Base-by-base conservation (phyloP, 2,113 vertebrate genomes). In the Anguilla japonica region DNA sequence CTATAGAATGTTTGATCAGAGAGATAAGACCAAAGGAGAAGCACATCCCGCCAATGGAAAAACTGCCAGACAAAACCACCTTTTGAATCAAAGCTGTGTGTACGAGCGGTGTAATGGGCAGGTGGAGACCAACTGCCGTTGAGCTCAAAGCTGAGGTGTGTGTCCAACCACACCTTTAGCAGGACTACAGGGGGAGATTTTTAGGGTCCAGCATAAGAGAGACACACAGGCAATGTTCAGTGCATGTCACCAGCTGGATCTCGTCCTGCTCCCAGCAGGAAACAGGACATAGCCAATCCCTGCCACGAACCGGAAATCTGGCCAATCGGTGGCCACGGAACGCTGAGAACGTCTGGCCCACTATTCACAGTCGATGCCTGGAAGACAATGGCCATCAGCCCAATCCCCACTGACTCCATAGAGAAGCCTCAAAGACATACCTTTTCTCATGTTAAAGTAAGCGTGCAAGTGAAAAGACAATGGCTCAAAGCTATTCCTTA, bases 281-380 rank as follows among this genome's bases (percentile, higher is more conserved):
- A 22, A 53, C 79, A 46, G 50, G 53, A 26, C 56, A 82, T 81
- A 50, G 85, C 41, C 85, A 82, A 67, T 86, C 22, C 26, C 26
- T 22, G 82, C 41, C 41, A 16, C 20, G 14, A 57, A 13, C 46
- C 67, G 6, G 46, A 5, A 53, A 26, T 83, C 67, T 60, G 39
- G 53, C 82, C 71, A 87, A 87, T 84, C 86, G 63, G 34, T 79
- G 53, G 22, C 75, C 84, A 85, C 40, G 75, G 16, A 41, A 63
- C 56, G 79, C 56, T 3, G 2, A 79, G 79, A 79, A 63, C 79
- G 11, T 67, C 79, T 81, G 85, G 85, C 53, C 79, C 60, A 81
- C 43, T 29, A 82, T 60, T 86, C 85, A 63, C 81, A 67, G 79
- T 81, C 79, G 60, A 34, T 80, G 18, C 4, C 57, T 81, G 53